Percentiles rank a stretch among this genome's conserved stretches.
Conservation (phyloP, 2,113 vertebrate species). For the Cottus gobio region DNA sequence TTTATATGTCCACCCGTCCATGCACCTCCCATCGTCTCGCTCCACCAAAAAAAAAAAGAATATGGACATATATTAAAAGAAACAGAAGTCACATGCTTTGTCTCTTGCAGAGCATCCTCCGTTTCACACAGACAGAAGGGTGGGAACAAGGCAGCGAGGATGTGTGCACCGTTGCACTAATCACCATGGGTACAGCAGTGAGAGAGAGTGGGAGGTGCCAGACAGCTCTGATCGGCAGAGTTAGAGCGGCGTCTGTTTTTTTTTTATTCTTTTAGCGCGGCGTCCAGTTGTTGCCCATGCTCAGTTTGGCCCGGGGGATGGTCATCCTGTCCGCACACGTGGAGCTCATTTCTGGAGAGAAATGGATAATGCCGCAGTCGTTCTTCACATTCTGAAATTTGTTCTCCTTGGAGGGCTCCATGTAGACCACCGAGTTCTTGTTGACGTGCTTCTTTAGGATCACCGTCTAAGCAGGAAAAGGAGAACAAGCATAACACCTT, state of each 20-base stretch:
- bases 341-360: constrained; percentile 77
- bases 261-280: constrained; percentile 69
- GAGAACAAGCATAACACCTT: neutral
- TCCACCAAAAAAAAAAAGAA: constrained; percentile 31
- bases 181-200: constrained; percentile 57
- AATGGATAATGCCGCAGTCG: constrained; percentile 81
- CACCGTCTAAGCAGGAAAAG: constrained; percentile 74
- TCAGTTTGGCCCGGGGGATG: constrained; percentile 84
- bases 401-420: constrained; percentile 86
- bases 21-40: constrained; percentile 46
- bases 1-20: constrained; percentile 33
- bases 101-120: constrained; percentile 40
- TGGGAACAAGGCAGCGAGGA: constrained; percentile 25
- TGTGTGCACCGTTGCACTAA: constrained; percentile 36
- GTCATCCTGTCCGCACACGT: constrained; percentile 78
- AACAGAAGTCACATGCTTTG: constrained; percentile 42
- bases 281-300: constrained; percentile 74
- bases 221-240: constrained; percentile 56
- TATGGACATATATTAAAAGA: constrained; percentile 35
- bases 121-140: constrained; percentile 45
- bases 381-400: constrained; percentile 83
- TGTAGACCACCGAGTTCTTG: constrained; percentile 84
- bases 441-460: constrained; percentile 86
- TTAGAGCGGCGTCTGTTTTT: neutral
- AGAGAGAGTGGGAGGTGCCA: constrained; percentile 53